Evolutionary conservation across 2,113 vertebrate genomes (phyloP).

Genomic region (Aleadryas rufinucha): DNA sequence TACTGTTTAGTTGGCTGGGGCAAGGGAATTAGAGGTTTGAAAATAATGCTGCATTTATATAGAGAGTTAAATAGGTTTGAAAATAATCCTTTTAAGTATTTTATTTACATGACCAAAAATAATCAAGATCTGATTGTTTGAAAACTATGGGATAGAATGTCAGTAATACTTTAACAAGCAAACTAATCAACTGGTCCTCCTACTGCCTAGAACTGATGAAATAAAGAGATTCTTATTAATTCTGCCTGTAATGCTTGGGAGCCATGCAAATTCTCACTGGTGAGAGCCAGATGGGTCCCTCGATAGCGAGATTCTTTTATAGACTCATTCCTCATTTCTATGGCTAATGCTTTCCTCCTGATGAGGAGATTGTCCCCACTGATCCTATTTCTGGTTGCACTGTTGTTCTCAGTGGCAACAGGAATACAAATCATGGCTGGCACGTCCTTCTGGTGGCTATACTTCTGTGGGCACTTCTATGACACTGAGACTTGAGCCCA

Average conservation of each 20-base stretch:
- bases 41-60: conserved; percentile 12
- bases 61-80: neutral
- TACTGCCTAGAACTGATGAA: neutral
- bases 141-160: neutral
- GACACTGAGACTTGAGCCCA: neutral
- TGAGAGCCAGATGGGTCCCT: conserved; percentile 19
- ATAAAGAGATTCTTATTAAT: conserved; percentile 5
- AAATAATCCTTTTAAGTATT: conserved; percentile 16
- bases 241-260: conserved; percentile 5
- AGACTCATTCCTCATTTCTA: neutral
- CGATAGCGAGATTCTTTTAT: neutral
- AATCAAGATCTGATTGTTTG: conserved; percentile 45
- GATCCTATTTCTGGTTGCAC: neutral
- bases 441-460: neutral
- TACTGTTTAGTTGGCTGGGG: neutral
- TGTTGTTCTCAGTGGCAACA: neutral
- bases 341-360: neutral
- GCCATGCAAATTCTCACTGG: neutral
- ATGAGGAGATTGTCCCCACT: neutral
- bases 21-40: neutral
- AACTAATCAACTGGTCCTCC: conserved; percentile 22
- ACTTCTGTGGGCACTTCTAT: neutral
- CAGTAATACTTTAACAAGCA: conserved; percentile 23
- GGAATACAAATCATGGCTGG: neutral
- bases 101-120: conserved; percentile 35